Evolutionary conservation across 2,888 invertebrate species (phyloP).

Genomic region (Linyphia triangularis): DNA sequence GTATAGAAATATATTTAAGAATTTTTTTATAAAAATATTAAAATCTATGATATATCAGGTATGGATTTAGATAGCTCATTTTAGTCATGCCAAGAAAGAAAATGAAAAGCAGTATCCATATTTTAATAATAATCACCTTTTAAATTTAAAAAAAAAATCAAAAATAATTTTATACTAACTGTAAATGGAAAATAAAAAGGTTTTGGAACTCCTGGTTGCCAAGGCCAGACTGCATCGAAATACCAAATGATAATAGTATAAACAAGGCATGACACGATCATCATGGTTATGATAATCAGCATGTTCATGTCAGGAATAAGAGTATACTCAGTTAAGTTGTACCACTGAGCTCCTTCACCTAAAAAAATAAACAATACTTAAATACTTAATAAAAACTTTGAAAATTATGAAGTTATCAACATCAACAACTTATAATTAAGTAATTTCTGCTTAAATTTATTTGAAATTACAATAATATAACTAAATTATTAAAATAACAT

Average conservation of each 20-base stretch:
- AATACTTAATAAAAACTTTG: not conserved
- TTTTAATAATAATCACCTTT: no score
- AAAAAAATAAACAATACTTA: no score
- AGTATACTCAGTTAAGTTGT: constrained; percentile 19
- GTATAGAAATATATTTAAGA: no score
- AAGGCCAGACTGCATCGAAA: constrained; percentile 91
- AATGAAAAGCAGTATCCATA: no score
- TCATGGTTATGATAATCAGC: constrained; percentile 32
- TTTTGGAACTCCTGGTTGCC: constrained; percentile 90
- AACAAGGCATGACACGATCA: constrained; percentile 50
- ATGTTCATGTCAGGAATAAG: constrained; percentile 36
- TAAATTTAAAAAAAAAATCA: not conserved
- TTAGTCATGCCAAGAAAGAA: no score
- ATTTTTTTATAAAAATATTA: no score
- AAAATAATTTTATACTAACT: constrained; percentile 80
- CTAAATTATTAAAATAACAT: not conserved
- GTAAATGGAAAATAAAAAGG: constrained; percentile 89
- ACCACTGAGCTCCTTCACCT: constrained; percentile 41
- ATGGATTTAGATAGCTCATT: no score
- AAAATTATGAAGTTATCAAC: not conserved
- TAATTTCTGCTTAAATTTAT: not conserved
- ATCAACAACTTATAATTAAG: not conserved
- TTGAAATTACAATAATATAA: not conserved
- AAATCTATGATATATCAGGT: no score
- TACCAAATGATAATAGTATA: constrained; percentile 87